Conservation (phyloP, 2,113 vertebrate genomes). For the Chaetops frenatus region DNA sequence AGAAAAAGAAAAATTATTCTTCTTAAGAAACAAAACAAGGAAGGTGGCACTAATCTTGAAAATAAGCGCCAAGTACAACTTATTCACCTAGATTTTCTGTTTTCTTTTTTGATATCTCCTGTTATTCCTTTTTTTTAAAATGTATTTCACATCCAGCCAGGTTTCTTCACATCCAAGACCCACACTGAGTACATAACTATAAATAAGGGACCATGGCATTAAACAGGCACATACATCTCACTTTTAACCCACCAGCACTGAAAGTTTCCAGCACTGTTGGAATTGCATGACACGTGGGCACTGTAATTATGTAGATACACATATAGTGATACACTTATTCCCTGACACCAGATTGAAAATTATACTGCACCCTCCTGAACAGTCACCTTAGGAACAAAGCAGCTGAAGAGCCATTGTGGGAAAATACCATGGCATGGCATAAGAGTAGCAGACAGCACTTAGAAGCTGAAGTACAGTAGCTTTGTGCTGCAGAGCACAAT, state of each 20-base stretch:
- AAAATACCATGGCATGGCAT: neutral
- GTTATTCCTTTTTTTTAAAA: fast-evolving
- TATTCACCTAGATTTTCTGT: neutral
- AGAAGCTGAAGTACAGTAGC: neutral
- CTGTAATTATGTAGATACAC: neutral
- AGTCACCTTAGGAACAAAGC: neutral
- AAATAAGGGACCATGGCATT: fast-evolving
- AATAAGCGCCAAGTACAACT: neutral
- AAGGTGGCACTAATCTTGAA: neutral
- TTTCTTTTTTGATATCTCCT: neutral
- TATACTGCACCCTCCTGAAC: neutral
- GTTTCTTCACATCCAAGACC: neutral
- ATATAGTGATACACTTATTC: neutral
- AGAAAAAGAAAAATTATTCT: neutral
- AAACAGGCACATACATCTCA: neutral
- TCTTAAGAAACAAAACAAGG: neutral
- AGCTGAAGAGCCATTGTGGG: neutral
- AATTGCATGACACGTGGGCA: neutral
- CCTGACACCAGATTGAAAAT: neutral
- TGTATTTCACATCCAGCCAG: neutral
- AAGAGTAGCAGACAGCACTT: neutral
- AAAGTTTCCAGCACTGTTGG: neutral
- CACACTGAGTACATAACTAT: neutral
- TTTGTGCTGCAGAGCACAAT: neutral
- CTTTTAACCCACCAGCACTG: neutral